Conservation (phyloP, 2,888 invertebrate genomes). For the Ecdyonurus torrentis region DNA sequence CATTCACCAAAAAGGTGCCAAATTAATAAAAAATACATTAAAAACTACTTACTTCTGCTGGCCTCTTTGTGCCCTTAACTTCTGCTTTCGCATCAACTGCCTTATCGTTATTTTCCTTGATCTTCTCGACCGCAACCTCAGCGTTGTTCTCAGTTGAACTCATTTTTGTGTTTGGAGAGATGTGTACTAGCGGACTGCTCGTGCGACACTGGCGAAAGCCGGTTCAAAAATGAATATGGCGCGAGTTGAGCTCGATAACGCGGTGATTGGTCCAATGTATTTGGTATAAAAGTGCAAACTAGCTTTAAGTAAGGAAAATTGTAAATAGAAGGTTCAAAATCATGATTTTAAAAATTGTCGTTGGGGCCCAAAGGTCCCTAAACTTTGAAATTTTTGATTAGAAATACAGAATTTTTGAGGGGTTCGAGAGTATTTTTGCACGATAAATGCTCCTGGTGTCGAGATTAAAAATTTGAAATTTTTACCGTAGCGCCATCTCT, state of each 20-base stretch:
- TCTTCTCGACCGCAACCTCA: conserved; percentile 72
- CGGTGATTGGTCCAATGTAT: conserved; percentile 18
- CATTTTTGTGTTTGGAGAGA: conserved; percentile 29
- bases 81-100: conserved; percentile 58
- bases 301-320: neutral
- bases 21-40: conserved; percentile 5
- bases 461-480: neutral
- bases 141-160: conserved; percentile 70
- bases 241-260: conserved; percentile 38
- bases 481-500: neutral
- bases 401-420: conserved; percentile 33
- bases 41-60: conserved; percentile 59
- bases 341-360: neutral
- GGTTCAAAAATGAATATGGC: conserved; percentile 75
- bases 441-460: neutral
- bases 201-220: conserved; percentile 33
- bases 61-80: conserved; percentile 72
- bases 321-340: neutral
- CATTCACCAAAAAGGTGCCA: neutral
- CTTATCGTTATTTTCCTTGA: conserved; percentile 54
- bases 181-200: conserved; percentile 36
- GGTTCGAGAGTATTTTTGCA: conserved; percentile 42
- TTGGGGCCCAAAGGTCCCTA: neutral
- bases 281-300: conserved; percentile 6
- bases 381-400: conserved; percentile 13